Conservation (phyloP, 2,797 vertebrate genomes). For the Tinamus major region DNA sequence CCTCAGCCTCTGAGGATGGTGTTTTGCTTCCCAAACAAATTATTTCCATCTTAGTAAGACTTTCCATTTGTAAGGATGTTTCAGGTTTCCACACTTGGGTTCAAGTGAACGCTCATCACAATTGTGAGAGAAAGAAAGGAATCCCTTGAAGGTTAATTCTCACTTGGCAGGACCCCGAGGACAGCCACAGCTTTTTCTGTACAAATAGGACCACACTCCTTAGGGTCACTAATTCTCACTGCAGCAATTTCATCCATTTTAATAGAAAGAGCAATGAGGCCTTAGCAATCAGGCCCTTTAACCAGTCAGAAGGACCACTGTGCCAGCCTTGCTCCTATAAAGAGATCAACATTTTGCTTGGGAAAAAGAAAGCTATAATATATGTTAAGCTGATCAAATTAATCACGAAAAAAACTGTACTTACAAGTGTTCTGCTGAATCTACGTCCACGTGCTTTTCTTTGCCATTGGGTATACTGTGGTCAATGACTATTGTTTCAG, state of each 20-base stretch:
- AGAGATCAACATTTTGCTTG: background rate
- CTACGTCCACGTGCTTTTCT: constrained; percentile 89
- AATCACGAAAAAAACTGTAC: constrained; percentile 53
- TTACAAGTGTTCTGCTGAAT: constrained; percentile 89
- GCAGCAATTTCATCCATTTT: background rate
- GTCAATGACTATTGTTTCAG: constrained; percentile 96
- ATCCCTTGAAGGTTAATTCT: background rate
- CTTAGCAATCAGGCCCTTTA: background rate
- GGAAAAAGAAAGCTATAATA: background rate
- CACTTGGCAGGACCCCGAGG: background rate
- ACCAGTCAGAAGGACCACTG: background rate
- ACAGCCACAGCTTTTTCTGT: background rate
- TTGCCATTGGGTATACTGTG: constrained; percentile 88
- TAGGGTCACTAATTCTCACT: background rate
- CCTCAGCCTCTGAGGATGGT: background rate
- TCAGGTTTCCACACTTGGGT: background rate
- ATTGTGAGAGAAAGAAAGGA: background rate
- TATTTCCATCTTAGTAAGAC: background rate
- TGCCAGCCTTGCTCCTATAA: background rate
- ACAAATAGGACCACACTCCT: background rate
- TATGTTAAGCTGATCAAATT: background rate
- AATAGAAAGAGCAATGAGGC: background rate
- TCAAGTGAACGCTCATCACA: background rate
- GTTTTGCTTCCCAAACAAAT: background rate
- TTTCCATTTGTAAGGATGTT: background rate